phyloP scores from a whole-genome alignment of 2,888 invertebrate species.

The Shargacucullia verbasci region DNA sequence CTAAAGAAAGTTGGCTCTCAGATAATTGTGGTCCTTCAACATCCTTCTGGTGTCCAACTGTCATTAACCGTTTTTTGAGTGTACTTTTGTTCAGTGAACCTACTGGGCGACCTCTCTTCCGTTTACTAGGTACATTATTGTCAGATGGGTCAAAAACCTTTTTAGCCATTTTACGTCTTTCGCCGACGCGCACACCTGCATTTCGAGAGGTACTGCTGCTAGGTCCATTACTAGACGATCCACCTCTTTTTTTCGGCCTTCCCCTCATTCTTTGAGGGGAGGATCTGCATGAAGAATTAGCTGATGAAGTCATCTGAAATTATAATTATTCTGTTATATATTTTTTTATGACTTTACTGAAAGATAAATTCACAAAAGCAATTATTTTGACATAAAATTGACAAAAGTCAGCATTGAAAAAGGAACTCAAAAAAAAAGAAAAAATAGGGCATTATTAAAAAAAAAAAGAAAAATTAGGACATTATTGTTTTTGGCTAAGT shows the following conservation, averaged over 20 bases:
- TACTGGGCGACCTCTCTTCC: slow-evolving; percentile 91
- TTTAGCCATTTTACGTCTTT: slow-evolving; percentile 92
- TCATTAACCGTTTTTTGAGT: slow-evolving; percentile 85
- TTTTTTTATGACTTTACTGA: too few species aligned
- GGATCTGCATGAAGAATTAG: slow-evolving; percentile 85
- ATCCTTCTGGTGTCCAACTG: slow-evolving; percentile 70
- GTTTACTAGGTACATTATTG: slow-evolving; percentile 92
- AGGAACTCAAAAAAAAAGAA: too few species aligned
- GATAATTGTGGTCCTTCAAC: slow-evolving; percentile 77
- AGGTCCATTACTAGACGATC: slow-evolving; percentile 67
- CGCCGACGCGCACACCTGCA: slow-evolving; percentile 88
- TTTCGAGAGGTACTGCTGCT: slow-evolving; percentile 70
- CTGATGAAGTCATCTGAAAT: slow-evolving; percentile 85
- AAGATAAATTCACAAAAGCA: too few species aligned
- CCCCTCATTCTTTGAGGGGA: slow-evolving; percentile 85
- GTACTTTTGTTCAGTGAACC: slow-evolving; percentile 90
- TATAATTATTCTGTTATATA: too few species aligned
- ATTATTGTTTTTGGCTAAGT: too few species aligned
- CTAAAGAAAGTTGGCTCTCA: slow-evolving; percentile 79
- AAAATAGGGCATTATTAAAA: too few species aligned
- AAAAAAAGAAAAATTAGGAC: not conserved
- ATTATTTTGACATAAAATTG: too few species aligned
- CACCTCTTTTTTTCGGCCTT: slow-evolving; percentile 79
- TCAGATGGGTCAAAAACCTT: slow-evolving; percentile 96
- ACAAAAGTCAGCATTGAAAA: too few species aligned